A percentile compares a stretch with the other conserved stretches of the same genome.
These are phyloP conservation scores for Ibidorhyncha struthersii DNA, from an alignment of 2,113 vertebrate species.

Conservation along the genomic window DNA sequence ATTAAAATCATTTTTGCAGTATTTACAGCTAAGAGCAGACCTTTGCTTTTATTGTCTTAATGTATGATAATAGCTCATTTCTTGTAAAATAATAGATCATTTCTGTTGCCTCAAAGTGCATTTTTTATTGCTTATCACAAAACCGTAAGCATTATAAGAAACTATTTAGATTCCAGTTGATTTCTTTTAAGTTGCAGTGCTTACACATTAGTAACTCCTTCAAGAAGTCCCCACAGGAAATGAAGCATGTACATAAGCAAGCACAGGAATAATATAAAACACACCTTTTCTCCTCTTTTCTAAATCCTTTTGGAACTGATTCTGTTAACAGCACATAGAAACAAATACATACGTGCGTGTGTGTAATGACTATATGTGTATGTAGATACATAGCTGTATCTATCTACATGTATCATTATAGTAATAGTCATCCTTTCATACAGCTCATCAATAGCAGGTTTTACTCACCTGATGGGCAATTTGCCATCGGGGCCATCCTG, in stretches of 20 bases:
- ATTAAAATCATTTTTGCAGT: background rate
- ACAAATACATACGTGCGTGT: background rate
- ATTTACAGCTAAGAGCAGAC: background rate
- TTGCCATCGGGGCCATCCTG: conserved; percentile 64
- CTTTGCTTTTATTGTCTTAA: conserved; percentile 18
- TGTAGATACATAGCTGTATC: background rate
- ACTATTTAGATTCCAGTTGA: background rate
- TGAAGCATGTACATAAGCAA: background rate
- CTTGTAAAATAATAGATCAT: conserved; percentile 43
- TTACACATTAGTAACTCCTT: background rate
- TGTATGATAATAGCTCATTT: conserved; percentile 34
- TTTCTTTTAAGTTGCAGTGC: conserved; percentile 30
- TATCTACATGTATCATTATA: background rate
- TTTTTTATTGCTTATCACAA: conserved; percentile 1
- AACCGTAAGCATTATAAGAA: conserved; percentile 18
- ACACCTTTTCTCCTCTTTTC: background rate
- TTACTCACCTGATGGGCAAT: conserved; percentile 77
- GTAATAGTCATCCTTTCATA: conserved; percentile 52
- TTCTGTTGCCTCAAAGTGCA: conserved; percentile 19
- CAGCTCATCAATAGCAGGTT: conserved; percentile 63
- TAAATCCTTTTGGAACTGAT: background rate
- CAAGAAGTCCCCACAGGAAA: background rate
- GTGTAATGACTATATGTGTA: background rate
- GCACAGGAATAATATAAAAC: background rate
- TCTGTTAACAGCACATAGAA: background rate